Conservation (phyloP, 2,888 invertebrate species). For the Hirtodrosophila duncani region DNA sequence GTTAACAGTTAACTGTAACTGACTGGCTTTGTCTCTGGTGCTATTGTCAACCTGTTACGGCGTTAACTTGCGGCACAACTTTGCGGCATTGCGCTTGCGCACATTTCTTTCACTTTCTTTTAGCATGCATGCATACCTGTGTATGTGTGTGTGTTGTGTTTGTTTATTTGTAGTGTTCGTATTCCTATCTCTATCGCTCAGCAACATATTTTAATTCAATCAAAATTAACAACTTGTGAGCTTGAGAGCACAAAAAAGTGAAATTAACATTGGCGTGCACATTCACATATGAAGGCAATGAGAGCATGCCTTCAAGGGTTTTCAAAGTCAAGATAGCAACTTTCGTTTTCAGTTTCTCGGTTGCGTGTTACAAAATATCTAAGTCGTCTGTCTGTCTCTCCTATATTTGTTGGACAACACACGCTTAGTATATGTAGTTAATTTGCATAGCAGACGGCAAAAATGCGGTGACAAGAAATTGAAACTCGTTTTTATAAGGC, state of each 20-base stretch:
- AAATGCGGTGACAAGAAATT: slow-evolving; percentile 33
- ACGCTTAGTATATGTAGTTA: slow-evolving; percentile 43
- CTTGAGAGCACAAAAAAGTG: slow-evolving; percentile 51
- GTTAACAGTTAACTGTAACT: not conserved
- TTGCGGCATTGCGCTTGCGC: not conserved
- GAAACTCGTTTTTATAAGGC: slow-evolving; percentile 50
- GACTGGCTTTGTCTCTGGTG: too few species aligned
- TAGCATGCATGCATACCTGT: slow-evolving; percentile 4
- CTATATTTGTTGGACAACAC: slow-evolving; percentile 33
- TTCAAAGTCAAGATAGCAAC: slow-evolving; percentile 60
- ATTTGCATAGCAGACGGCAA: slow-evolving; percentile 64
- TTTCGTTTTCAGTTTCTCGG: slow-evolving; percentile 57
- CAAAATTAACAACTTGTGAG: slow-evolving; percentile 50
- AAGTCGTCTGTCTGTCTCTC: slow-evolving; percentile 1
- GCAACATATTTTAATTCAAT: slow-evolving; percentile 64
- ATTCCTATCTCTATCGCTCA: too few species aligned
- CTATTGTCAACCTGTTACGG: slow-evolving; percentile 45
- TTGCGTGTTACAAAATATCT: slow-evolving; percentile 64
- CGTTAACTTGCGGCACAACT: slow-evolving; percentile 41
- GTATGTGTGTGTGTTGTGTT: too few species aligned
- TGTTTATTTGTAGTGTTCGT: too few species aligned
- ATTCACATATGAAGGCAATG: too few species aligned
- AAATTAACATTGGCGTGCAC: too few species aligned
- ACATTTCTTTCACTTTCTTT: slow-evolving; percentile 61
- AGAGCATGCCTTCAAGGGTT: too few species aligned